These are phyloP conservation scores for Heliconius aoede DNA, from an alignment of 2,888 invertebrate species.

Conservation along the genomic window DNA sequence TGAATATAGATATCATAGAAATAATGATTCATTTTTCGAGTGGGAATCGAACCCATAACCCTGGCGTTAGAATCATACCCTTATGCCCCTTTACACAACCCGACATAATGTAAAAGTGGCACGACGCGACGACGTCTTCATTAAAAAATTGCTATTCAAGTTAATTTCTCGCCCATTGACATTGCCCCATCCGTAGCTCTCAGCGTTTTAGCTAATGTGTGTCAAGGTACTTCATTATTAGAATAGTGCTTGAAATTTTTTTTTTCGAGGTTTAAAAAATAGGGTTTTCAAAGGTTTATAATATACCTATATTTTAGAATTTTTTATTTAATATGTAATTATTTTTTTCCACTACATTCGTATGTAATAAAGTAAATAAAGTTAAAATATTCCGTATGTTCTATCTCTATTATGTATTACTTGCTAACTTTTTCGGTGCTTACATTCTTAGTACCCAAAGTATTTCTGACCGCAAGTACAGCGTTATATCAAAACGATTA, in stretches of 20 bases:
- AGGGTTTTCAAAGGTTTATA: conserved; percentile 18
- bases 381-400: no score
- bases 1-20: no score
- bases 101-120: not conserved
- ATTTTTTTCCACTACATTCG: not conserved
- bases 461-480: no score
- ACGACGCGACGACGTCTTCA: not conserved
- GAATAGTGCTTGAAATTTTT: conserved; percentile 33
- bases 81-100: no score
- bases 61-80: not conserved
- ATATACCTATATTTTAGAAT: not conserved
- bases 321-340: no score
- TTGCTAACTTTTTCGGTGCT: no score
- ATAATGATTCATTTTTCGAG: not conserved
- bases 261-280: conserved; percentile 26
- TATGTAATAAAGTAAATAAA: no score
- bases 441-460: no score
- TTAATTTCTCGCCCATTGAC: conserved; percentile 33
- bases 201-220: conserved; percentile 37
- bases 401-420: no score
- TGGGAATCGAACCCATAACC: not conserved
- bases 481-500: no score
- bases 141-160: conserved; percentile 24
- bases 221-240: conserved; percentile 43
- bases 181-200: conserved; percentile 32